These are phyloP conservation scores for Brachypodius melanocephalos DNA, from an alignment of 2,113 vertebrate species.

Conservation along the genomic window DNA sequence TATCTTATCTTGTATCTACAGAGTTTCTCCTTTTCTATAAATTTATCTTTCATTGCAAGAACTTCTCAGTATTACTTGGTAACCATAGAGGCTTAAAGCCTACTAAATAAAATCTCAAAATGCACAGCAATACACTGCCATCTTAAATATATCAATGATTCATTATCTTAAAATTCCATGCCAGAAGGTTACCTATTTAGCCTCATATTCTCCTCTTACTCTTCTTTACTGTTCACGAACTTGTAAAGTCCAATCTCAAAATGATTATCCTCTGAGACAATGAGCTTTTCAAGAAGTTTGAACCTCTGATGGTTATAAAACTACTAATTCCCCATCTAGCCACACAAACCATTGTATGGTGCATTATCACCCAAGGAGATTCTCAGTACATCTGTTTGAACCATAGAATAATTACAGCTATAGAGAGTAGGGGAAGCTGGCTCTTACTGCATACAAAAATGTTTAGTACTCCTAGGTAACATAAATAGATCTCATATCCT, in stretches of 20 bases:
- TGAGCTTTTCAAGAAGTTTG: background rate
- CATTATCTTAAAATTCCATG: background rate
- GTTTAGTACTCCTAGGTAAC: background rate
- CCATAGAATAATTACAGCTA: background rate
- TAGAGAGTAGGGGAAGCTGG: background rate
- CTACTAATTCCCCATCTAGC: background rate
- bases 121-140: background rate
- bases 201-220: background rate
- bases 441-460: background rate
- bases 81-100: background rate
- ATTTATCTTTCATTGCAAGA: background rate
- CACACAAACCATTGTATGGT: background rate
- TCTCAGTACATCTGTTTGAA: background rate
- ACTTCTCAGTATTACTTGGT: background rate
- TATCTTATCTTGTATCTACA: background rate
- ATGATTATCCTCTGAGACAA: background rate
- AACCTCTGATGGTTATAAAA: background rate
- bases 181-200: background rate
- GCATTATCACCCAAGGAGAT: background rate
- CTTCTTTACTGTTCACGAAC: background rate
- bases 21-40: background rate
- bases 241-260: background rate
- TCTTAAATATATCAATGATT: background rate
- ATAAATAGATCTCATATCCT: background rate
- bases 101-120: background rate